phyloP scores from a whole-genome alignment of 2,113 vertebrate genomes.

The Dicrurus megarhynchus region DNA sequence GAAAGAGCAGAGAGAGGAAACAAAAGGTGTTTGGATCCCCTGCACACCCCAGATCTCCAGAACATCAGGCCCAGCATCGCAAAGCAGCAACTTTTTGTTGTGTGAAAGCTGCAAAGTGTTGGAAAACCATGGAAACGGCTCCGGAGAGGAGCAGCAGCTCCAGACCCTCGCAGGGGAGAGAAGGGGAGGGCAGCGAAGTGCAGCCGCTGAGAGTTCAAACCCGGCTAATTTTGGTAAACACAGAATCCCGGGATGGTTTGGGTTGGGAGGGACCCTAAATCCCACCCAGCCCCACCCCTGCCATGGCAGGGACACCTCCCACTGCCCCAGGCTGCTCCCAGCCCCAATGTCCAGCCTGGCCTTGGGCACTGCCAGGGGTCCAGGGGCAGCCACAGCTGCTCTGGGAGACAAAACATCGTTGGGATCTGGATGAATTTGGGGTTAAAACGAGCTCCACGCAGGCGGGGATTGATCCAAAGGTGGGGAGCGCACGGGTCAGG shows the following conservation, averaged over 20 bases:
- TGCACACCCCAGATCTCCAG: background rate
- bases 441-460: background rate
- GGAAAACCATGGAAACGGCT: conserved; percentile 6
- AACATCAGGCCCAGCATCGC: background rate
- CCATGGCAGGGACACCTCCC: too few relatives aligned
- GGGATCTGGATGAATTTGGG: background rate
- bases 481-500: fast-evolving
- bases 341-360: background rate
- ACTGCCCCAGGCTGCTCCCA: too few relatives aligned
- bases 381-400: background rate
- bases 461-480: too few relatives aligned
- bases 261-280: background rate
- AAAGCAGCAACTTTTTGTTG: background rate
- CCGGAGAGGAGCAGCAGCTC: background rate
- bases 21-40: background rate
- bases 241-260: background rate
- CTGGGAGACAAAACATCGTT: fast-evolving
- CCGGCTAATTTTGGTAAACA: background rate
- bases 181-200: background rate
- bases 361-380: background rate
- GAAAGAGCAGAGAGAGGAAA: background rate
- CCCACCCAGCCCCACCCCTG: background rate
- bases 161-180: fast-evolving
- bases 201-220: background rate
- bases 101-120: background rate